Conservation (phyloP, 1,140 invertebrate species). For the Drosophila prosaltans region DNA sequence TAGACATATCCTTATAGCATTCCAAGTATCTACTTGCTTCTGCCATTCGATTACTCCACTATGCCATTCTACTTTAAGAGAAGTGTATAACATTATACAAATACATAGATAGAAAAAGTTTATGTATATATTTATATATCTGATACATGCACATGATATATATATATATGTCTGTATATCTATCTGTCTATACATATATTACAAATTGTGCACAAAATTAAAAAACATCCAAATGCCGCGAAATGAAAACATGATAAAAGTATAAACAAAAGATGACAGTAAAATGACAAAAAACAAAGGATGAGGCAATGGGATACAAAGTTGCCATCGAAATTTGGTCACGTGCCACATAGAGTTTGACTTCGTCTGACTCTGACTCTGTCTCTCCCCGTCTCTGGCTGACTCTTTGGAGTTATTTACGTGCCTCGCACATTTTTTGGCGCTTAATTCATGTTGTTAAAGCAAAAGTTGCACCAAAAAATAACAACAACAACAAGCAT, state of each 20-base stretch:
- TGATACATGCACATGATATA: not conserved
- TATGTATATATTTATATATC: not conserved
- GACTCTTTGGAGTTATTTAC: conserved; percentile 68
- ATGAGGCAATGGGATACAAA: conserved; percentile 38
- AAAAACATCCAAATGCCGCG: conserved; percentile 59
- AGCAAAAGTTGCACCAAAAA: conserved; percentile 47
- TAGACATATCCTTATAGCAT: not conserved
- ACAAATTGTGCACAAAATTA: conserved; percentile 56
- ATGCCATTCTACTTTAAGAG: not conserved
- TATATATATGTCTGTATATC: not conserved
- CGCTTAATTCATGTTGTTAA: conserved; percentile 58
- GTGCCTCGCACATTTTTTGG: conserved; percentile 71
- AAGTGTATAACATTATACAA: not conserved
- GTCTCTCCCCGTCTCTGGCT: not conserved
- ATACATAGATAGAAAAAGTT: not conserved
- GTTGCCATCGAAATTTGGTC: conserved; percentile 77
- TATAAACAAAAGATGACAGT: conserved; percentile 26
- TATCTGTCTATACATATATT: conserved; percentile 2
- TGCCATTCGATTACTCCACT: not conserved
- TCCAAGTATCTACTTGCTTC: too few relatives aligned
- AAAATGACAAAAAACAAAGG: conserved; percentile 5
- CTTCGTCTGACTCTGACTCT: not conserved
- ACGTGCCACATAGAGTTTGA: conserved; percentile 50
- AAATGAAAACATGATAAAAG: conserved; percentile 72
- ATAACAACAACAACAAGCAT: conserved; percentile 28